phyloP scores from a whole-genome alignment of 2,797 vertebrate genomes.

The Tadarida brasiliensis region DNA sequence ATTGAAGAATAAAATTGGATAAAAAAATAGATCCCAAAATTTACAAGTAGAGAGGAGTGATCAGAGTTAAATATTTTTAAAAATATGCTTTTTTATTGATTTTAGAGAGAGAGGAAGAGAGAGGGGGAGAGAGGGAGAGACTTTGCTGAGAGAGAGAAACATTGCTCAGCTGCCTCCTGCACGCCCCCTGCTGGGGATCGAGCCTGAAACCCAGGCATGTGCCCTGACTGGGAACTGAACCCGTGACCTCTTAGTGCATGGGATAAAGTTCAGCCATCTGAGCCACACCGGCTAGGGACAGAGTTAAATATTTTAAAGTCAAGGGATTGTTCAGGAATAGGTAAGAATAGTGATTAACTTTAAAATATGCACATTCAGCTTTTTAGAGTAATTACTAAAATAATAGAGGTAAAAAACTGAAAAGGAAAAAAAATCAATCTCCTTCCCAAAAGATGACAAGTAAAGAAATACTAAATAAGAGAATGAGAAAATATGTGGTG shows the following conservation, averaged over 20 bases:
- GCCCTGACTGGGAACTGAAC: too few relatives aligned
- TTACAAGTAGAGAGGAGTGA: neutral
- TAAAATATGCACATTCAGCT: neutral
- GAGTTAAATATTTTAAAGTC: slow-evolving; percentile 50
- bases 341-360: neutral
- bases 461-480: neutral
- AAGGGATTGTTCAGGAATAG: neutral
- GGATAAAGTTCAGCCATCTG: too few relatives aligned
- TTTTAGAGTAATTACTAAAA: neutral
- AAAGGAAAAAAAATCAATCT: neutral
- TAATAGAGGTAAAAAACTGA: neutral
- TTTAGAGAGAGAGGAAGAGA: too few relatives aligned
- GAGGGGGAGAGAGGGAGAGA: too few relatives aligned
- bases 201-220: too few relatives aligned
- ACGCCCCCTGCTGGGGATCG: too few relatives aligned
- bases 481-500: neutral
- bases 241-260: too few relatives aligned
- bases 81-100: too few relatives aligned
- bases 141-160: too few relatives aligned
- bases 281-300: too few relatives aligned
- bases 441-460: neutral
- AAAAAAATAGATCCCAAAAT: neutral
- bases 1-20: too few relatives aligned
- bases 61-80: slow-evolving; percentile 32
- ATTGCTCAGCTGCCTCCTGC: too few relatives aligned